Evolutionary conservation across 2,888 invertebrate genomes (phyloP), one percentile per base, ranked within the genome.

Genomic region (Odontocolon sp.): DNA sequence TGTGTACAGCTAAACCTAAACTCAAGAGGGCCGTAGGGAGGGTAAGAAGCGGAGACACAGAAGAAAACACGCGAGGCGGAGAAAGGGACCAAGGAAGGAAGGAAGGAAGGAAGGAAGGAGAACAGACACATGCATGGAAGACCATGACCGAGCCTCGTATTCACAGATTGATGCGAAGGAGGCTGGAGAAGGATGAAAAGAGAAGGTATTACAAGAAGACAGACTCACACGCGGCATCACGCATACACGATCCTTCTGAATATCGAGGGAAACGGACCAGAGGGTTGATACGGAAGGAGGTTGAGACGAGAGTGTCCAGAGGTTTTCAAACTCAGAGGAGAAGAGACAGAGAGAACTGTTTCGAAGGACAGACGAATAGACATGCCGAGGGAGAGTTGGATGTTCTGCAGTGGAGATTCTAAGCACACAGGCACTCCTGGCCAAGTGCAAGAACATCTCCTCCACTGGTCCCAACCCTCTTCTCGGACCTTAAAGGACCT

Each of bases 381-480:
- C 36, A 11, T 6, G 21, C 5, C 8, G 68, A 38, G 40, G 36
- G 47, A 63, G 64, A 36, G 50, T 28, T 61, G 18, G 21, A 31
- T 18, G 33, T 14, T 31, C 26, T 9, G 52, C 42, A 11, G 26
- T 33, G 21, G 59, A 36, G 33, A 26, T 23, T 18, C 40, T 14
- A 42, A 64, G 64, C 71, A 75, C 75, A 80, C 80, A 80, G 80
- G 81, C 74, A 64, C 82, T 81, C 81, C 81, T 81, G 80, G 82
- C n/a, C 83, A 84, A 86, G 86, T 85, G 86, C 85, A 86, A 85
- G 87, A 87, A 87, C 87, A 86, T 85, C 82, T 81, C 81, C 57
- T 78, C 81, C 70, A 79, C 80, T 79, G 79, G 83, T 80, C 84
- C 80, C n/a, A n/a, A 80, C 81, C 82, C 83, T 78, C 76, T 79